A percentile compares a stretch with the other conserved stretches of the same genome.
Conservation (phyloP, 2,797 vertebrate species). For the Xiphorhynchus erythropygius region DNA sequence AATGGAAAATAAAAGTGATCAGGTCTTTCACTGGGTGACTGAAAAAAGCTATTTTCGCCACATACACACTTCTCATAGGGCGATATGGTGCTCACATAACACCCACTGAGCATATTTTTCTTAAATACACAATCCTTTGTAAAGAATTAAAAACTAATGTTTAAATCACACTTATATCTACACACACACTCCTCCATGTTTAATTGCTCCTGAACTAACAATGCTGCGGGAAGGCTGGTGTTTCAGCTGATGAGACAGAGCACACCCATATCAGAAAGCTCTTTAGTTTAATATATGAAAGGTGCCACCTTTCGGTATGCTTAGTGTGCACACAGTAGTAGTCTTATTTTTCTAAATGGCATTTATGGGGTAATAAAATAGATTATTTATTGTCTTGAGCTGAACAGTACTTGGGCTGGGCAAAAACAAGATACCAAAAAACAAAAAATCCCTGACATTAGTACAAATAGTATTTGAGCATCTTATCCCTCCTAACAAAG, state of each 20-base stretch:
- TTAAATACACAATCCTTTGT: not conserved
- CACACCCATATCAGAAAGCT: not conserved
- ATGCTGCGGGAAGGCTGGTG: not conserved
- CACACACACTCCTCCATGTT: not conserved
- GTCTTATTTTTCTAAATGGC: not conserved
- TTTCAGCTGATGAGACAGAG: not conserved
- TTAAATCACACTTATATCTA: not conserved
- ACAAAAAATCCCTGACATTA: not conserved
- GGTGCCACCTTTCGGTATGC: not conserved
- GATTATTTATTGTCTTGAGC: not conserved
- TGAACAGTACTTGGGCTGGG: not conserved
- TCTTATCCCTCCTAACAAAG: not conserved
- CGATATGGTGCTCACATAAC: not conserved
- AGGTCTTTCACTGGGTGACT: not conserved
- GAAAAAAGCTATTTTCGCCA: not conserved
- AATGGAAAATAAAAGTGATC: not conserved
- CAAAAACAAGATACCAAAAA: not conserved
- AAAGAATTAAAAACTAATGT: not conserved
- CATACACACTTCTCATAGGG: not conserved
- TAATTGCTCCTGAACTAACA: not conserved
- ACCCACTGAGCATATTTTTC: not conserved
- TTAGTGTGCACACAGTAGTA: not conserved
- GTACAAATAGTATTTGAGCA: not conserved
- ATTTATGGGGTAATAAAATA: not conserved
- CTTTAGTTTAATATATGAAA: not conserved